Evolutionary conservation across 2,113 vertebrate species (phyloP).

Genomic region (Leptodactylus fuscus): DNA sequence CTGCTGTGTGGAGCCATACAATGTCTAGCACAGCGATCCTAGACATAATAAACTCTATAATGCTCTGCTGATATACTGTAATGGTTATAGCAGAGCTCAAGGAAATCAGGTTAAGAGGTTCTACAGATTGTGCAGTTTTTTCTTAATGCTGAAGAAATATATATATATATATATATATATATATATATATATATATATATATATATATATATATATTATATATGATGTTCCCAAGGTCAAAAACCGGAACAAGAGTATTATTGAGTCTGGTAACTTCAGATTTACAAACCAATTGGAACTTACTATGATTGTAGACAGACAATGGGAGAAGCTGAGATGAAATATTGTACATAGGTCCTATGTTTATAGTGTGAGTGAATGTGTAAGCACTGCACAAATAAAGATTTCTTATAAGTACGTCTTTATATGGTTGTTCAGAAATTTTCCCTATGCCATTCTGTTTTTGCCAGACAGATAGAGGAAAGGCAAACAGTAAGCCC

Average conservation of each 20-base stretch:
- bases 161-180: neutral
- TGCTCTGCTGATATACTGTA: slow-evolving; percentile 41
- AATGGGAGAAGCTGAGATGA: neutral
- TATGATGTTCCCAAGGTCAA: slow-evolving; percentile 34
- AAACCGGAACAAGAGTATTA: neutral
- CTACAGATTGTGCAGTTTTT: neutral
- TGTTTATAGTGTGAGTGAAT: too few relatives aligned
- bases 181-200: neutral
- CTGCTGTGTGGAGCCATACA: slow-evolving; percentile 49
- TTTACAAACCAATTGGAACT: neutral
- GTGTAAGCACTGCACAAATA: too few relatives aligned
- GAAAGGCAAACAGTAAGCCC: too few relatives aligned
- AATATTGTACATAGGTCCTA: too few relatives aligned
- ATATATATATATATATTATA: neutral
- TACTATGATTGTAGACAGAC: neutral
- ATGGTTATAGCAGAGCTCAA: slow-evolving; percentile 49
- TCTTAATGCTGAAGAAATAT: neutral
- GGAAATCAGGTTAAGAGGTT: slow-evolving; percentile 51
- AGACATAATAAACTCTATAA: slow-evolving; percentile 58
- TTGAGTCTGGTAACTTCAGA: neutral
- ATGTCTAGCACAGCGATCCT: slow-evolving; percentile 32
- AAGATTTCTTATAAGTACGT: too few relatives aligned
- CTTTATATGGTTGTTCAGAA: too few relatives aligned
- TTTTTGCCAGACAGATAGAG: too few relatives aligned
- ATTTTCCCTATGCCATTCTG: too few relatives aligned